Base-by-base conservation (phyloP, 2,797 vertebrate genomes). In the Iguana delicatissima region DNA sequence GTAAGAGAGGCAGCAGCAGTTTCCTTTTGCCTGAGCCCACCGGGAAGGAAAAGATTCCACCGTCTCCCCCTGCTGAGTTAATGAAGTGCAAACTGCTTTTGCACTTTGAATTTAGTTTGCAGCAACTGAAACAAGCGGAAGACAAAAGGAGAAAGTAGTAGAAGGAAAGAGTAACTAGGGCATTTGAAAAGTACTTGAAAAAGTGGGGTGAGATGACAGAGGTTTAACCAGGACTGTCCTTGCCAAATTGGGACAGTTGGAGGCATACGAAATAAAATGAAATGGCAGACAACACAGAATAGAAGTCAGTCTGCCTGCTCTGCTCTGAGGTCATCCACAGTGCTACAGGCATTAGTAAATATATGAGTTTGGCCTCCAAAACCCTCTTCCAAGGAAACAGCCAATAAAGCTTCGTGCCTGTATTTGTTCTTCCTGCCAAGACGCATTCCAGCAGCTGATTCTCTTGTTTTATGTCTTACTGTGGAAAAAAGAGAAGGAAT, bases 381-480 rank as follows among this genome's bases (percentile, higher is more conserved):
- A 92, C 90, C 96, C 90, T 96, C 94, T 96, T 96, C 90, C 94
- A 96, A 94, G 92, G 95, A 96, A 97, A 97, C 95, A 96, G 95
- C 95, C 95, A 97, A 96, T 96, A 97, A 97, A 96, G 92, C 83
- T 93, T 84, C 85, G 90, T 94, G 94, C 92, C 91, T 89, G 93
- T 89, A 92, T 96, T 95, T 96, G 94, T 93, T 96, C 90, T 92
- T 93, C 89, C 67, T 92, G 95, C 95, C 94, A 96, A 96, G 93
- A 96, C 93, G 93, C 94, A 95, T 97, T 97, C 95, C 96, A 94
- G 92, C 84, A 93, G 93, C 95, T 96, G 96, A 96, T 96, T 95
- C 93, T 91, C 91, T 93, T 94, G 93, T 92, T 91, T 92, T 92
- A 93, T 93, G 93, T 90, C 91, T 96, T 95, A 94, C 91, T 94